Evolutionary conservation across 2,797 vertebrate species (phyloP).

Genomic region (Taenioides sp.): DNA sequence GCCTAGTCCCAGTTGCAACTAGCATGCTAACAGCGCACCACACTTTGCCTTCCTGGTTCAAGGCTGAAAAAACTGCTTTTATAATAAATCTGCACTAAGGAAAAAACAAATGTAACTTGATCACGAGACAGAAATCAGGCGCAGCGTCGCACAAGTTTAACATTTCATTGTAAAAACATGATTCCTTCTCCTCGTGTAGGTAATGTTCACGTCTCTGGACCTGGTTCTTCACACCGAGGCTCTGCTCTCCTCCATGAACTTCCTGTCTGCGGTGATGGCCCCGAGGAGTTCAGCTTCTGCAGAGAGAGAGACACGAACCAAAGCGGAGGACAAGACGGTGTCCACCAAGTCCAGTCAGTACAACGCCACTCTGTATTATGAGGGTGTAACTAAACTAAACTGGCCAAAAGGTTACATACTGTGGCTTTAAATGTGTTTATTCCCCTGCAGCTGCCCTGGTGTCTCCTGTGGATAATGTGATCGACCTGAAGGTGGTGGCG

Average conservation of each 20-base stretch:
- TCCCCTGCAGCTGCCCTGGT: slow-evolving; percentile 60
- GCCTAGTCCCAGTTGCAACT: too few species aligned
- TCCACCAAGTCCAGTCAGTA: slow-evolving; percentile 77
- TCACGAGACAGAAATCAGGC: background rate
- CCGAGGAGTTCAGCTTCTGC: slow-evolving; percentile 49
- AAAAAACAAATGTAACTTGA: too few species aligned
- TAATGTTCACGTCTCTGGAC: slow-evolving; percentile 88
- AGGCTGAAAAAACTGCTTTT: too few species aligned
- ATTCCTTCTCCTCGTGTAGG: slow-evolving; percentile 64
- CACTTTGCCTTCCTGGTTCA: too few species aligned
- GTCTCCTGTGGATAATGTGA: slow-evolving; percentile 60
- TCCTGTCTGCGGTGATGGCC: slow-evolving; percentile 80
- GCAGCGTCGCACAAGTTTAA: too few species aligned
- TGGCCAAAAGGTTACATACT: too few species aligned
- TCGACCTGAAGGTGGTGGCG: slow-evolving; percentile 84
- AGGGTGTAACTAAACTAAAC: too few species aligned
- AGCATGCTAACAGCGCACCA: too few species aligned
- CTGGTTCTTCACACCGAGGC: slow-evolving; percentile 91
- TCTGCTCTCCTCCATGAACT: slow-evolving; percentile 88
- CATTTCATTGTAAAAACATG: background rate
- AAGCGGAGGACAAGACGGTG: slow-evolving; percentile 69
- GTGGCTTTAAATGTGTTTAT: background rate
- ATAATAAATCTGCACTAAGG: too few species aligned
- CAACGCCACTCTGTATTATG: too few species aligned
- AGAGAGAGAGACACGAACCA: slow-evolving; percentile 70